phyloP scores from a whole-genome alignment of 1,140 invertebrate genomes.

The Trigoniulus corallinus region DNA sequence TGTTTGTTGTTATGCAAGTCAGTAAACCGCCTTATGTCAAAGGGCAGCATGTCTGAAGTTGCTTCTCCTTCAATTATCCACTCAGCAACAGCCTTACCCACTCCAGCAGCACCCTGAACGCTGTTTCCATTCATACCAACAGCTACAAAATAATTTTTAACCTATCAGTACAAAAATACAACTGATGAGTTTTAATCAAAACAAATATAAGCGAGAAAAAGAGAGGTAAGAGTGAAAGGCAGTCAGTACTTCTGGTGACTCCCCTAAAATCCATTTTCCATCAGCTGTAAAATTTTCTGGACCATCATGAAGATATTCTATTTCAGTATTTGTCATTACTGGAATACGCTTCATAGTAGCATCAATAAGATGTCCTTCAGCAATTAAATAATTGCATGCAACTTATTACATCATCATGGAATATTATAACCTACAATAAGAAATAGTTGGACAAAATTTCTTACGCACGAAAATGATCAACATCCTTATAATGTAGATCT shows the following conservation, averaged over 20 bases:
- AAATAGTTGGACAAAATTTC: background rate
- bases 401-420: too few species aligned
- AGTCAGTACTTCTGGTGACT: conserved; percentile 30
- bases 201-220: background rate
- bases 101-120: conserved; percentile 31
- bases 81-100: conserved; percentile 32
- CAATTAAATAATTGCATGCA: background rate
- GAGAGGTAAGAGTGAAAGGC: background rate
- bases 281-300: conserved; percentile 40
- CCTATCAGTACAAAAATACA: conserved; percentile 17
- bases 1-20: conserved; percentile 36
- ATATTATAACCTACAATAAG: too few species aligned
- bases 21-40: conserved; percentile 36
- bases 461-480: background rate
- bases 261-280: conserved; percentile 32
- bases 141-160: conserved; percentile 36
- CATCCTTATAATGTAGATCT: background rate
- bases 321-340: conserved; percentile 24
- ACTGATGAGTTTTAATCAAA: background rate
- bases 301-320: conserved; percentile 29
- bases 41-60: conserved; percentile 24
- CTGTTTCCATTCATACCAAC: conserved; percentile 36
- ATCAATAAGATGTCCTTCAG: background rate
- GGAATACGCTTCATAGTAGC: conserved; percentile 23
- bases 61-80: conserved; percentile 30